These are phyloP conservation scores for Ashinkailepas kermadecensis DNA, from an alignment of 2,888 invertebrate genomes.

Conservation along the genomic window DNA sequence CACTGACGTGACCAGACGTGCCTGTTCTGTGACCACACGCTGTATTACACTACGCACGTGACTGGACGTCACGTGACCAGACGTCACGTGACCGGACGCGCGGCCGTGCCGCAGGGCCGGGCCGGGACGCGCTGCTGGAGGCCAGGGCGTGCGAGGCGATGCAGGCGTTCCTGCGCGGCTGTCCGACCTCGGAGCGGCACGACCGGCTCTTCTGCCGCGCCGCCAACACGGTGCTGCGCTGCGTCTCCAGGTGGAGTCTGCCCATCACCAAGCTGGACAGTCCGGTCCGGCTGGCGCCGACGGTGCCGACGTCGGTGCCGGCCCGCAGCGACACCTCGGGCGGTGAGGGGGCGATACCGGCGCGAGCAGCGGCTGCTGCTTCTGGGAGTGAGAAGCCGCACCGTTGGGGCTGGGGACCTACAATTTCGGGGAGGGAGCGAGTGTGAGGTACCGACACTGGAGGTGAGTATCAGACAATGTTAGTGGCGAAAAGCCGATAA, in stretches of 20 bases:
- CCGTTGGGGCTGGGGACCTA: too few relatives aligned
- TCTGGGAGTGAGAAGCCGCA: too few relatives aligned
- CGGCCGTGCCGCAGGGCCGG: not conserved
- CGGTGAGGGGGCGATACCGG: not conserved
- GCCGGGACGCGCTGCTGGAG: constrained; percentile 6
- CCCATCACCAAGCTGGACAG: constrained; percentile 21
- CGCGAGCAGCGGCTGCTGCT: too few relatives aligned
- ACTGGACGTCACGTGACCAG: too few relatives aligned
- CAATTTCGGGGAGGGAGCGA: too few relatives aligned
- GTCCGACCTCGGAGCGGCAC: constrained; percentile 30
- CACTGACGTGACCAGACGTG: too few relatives aligned
- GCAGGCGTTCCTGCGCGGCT: constrained; percentile 30
- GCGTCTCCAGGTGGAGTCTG: constrained; percentile 30
- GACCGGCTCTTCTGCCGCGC: constrained; percentile 31
- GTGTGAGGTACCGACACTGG: too few relatives aligned
- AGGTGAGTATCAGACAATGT: too few relatives aligned
- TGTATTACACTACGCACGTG: too few relatives aligned
- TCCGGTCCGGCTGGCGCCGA: constrained; percentile 7
- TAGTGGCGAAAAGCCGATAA: too few relatives aligned
- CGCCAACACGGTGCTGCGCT: constrained; percentile 32
- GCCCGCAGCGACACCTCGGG: not conserved
- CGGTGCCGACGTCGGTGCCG: not conserved
- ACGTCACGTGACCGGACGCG: too few relatives aligned
- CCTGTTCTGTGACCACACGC: too few relatives aligned
- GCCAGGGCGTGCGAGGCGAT: not conserved